These are phyloP conservation scores for Neoaliturus tenellus DNA, from an alignment of 2,888 invertebrate species.

Conservation along the genomic window DNA sequence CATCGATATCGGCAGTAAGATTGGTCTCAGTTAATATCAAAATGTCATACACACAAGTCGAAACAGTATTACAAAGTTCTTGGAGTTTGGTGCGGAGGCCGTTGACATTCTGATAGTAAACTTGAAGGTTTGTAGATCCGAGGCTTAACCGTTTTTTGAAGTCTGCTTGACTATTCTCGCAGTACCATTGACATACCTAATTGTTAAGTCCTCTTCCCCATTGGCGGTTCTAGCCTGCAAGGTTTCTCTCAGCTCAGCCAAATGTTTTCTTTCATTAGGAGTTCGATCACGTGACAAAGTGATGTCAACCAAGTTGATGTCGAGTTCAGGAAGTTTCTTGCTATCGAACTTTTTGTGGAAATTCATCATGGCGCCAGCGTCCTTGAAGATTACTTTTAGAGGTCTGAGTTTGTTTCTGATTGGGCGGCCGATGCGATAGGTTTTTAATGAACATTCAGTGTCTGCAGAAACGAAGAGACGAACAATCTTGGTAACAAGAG, in stretches of 20 bases:
- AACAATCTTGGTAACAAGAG: no score
- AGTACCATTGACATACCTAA: not conserved
- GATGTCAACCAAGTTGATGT: no score
- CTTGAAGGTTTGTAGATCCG: not conserved
- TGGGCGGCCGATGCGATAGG: no score
- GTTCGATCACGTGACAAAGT: no score
- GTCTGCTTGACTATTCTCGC: not conserved
- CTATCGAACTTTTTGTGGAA: no score
- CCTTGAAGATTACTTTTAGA: no score
- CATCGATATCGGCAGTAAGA: not conserved
- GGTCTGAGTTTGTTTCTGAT: no score
- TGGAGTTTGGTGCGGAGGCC: conserved; percentile 1
- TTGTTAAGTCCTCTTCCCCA: not conserved
- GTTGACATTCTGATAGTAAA: conserved; percentile 33
- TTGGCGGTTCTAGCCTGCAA: not conserved
- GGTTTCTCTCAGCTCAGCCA: not conserved
- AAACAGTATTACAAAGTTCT: not conserved
- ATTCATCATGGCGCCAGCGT: no score
- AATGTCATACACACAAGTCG: not conserved
- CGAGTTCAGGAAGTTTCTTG: no score
- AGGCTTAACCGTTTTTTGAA: conserved; percentile 16
- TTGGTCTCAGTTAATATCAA: not conserved
- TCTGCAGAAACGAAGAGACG: no score
- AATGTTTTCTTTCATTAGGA: no score
- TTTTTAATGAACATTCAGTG: no score